A percentile compares a stretch with the other conserved stretches of the same genome.
These are phyloP conservation scores for Silurus glanis DNA, from an alignment of 2,113 vertebrate genomes.

Conservation along the genomic window DNA sequence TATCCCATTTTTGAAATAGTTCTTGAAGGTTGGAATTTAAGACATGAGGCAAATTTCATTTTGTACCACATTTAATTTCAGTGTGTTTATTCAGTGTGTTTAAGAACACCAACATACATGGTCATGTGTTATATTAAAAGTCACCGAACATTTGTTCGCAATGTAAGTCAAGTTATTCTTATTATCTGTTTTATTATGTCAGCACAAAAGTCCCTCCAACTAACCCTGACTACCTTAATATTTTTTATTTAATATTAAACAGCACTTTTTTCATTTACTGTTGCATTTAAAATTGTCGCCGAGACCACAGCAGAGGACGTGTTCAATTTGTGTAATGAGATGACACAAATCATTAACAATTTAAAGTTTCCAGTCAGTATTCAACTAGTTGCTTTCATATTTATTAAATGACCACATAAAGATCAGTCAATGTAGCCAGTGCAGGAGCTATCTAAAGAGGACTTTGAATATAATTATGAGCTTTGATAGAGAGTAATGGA, in stretches of 20 bases:
- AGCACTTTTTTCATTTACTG: background rate
- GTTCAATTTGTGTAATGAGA: constrained; percentile 9
- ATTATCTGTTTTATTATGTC: constrained; percentile 42
- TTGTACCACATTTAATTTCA: constrained; percentile 83
- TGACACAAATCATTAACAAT: background rate
- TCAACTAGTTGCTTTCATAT: background rate
- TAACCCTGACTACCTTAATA: background rate
- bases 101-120: constrained; percentile 86
- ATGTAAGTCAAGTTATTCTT: constrained; percentile 41
- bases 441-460: background rate
- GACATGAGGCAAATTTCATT: constrained; percentile 17
- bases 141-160: constrained; percentile 67
- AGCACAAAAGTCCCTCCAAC: constrained; percentile 46
- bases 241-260: background rate
- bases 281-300: constrained; percentile 4
- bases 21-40: background rate
- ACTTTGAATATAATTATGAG: background rate
- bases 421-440: background rate
- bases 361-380: constrained; percentile 16
- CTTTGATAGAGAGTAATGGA: background rate
- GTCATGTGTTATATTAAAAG: constrained; percentile 74
- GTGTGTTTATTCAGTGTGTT: constrained; percentile 74
- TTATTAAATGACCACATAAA: constrained; percentile 22
- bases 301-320: background rate
- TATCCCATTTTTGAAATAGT: background rate